A percentile compares a stretch with the other conserved stretches of the same genome.
phyloP scores from a whole-genome alignment of 1,140 invertebrate species.

The Samia ricini region DNA sequence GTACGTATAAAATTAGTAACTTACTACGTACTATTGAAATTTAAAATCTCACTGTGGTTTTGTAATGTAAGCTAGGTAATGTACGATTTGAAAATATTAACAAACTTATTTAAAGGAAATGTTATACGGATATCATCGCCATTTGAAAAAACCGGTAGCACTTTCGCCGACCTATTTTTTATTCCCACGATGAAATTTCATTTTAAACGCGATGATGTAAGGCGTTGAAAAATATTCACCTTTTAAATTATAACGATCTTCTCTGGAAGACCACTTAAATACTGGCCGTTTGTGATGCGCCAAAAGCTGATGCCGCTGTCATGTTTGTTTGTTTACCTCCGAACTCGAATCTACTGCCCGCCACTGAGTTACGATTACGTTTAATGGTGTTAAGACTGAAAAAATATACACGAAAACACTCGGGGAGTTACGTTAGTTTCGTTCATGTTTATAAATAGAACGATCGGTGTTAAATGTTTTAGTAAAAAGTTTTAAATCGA shows the following conservation, averaged over 20 bases:
- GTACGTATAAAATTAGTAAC: no score
- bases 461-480: background rate
- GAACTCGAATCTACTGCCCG: conserved; percentile 15
- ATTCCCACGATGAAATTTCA: background rate
- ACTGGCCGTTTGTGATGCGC: background rate
- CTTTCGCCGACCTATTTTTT: background rate
- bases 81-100: background rate
- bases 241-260: background rate
- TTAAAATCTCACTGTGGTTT: no score
- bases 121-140: background rate
- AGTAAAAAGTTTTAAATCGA: background rate
- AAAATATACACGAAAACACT: conserved; percentile 15
- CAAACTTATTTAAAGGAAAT: background rate
- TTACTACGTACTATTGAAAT: no score
- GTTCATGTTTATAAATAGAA: conserved; percentile 11
- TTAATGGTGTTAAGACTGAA: conserved; percentile 13
- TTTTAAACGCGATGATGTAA: background rate
- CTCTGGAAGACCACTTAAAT: background rate
- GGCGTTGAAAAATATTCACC: background rate
- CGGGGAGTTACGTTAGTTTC: background rate
- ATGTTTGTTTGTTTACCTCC: conserved; percentile 12
- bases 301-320: background rate
- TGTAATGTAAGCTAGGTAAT: no score
- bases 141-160: background rate
- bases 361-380: conserved; percentile 13